phyloP scores from a whole-genome alignment of 2,888 invertebrate species.

The Pharmacophagus antenor region DNA sequence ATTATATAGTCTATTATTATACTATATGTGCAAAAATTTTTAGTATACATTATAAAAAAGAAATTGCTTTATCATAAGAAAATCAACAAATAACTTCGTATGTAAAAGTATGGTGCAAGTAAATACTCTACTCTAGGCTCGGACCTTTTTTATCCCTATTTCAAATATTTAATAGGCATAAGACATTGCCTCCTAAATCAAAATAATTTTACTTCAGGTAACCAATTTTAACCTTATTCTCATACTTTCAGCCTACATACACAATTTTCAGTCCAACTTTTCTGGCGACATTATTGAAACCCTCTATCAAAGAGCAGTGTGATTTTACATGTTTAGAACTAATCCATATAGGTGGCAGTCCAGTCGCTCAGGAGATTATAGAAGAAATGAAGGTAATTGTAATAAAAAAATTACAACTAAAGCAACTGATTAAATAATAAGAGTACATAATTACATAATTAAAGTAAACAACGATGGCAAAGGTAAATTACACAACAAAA shows the following conservation, averaged over 20 bases:
- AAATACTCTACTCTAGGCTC: not conserved
- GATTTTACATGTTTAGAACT: slow-evolving; percentile 54
- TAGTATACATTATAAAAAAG: no score
- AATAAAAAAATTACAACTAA: not conserved
- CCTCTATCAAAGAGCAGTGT: slow-evolving; percentile 43
- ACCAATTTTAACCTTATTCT: slow-evolving; percentile 7
- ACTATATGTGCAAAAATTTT: no score
- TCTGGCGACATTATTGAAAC: slow-evolving; percentile 49
- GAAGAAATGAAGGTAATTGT: slow-evolving; percentile 53
- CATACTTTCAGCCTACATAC: slow-evolving; percentile 52
- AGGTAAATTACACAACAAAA: no score
- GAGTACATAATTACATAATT: no score
- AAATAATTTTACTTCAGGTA: not conserved
- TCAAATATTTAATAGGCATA: not conserved
- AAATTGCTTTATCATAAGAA: no score
- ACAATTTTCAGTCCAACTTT: slow-evolving; percentile 53
- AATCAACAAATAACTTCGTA: no score
- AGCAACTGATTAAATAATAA: not conserved
- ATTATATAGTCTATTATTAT: no score
- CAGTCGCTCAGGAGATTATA: slow-evolving; percentile 48
- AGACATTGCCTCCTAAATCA: not conserved
- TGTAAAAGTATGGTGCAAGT: not conserved
- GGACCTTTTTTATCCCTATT: not conserved
- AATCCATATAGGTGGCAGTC: slow-evolving; percentile 55
- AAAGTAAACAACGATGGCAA: no score